These are phyloP conservation scores for Hoplodrina ambigua DNA, from an alignment of 2,888 invertebrate species.

Conservation along the genomic window DNA sequence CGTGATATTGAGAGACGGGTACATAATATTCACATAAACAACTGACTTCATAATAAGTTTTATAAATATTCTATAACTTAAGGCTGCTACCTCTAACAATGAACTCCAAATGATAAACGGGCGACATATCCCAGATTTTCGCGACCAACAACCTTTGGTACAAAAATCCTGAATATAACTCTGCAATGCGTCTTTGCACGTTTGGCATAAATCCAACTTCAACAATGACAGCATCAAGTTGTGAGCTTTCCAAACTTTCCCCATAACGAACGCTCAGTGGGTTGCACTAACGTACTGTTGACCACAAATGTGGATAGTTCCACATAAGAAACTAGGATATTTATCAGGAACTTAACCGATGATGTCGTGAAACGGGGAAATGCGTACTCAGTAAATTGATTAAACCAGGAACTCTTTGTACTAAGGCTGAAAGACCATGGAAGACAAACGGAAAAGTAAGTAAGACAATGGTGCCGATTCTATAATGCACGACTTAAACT, in stretches of 20 bases:
- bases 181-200: constrained; percentile 80
- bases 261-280: constrained; percentile 64
- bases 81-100: constrained; percentile 17
- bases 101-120: constrained; percentile 43
- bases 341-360: constrained; percentile 45
- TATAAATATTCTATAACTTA: constrained; percentile 9
- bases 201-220: constrained; percentile 83
- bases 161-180: constrained; percentile 66
- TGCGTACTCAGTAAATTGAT: constrained; percentile 36
- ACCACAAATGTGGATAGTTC: constrained; percentile 62
- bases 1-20: too few species aligned
- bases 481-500: too few species aligned
- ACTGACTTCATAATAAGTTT: constrained; percentile 5
- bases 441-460: constrained; percentile 3
- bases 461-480: background rate
- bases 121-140: constrained; percentile 35
- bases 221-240: constrained; percentile 80
- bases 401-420: background rate
- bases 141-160: constrained; percentile 26
- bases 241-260: constrained; percentile 75
- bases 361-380: constrained; percentile 14
- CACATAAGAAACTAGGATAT: constrained; percentile 30
- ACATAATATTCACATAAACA: constrained; percentile 15
- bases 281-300: constrained; percentile 57
- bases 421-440: background rate